These are phyloP conservation scores for Isotomurus palustris DNA, from an alignment of 2,888 invertebrate genomes.

Conservation along the genomic window DNA sequence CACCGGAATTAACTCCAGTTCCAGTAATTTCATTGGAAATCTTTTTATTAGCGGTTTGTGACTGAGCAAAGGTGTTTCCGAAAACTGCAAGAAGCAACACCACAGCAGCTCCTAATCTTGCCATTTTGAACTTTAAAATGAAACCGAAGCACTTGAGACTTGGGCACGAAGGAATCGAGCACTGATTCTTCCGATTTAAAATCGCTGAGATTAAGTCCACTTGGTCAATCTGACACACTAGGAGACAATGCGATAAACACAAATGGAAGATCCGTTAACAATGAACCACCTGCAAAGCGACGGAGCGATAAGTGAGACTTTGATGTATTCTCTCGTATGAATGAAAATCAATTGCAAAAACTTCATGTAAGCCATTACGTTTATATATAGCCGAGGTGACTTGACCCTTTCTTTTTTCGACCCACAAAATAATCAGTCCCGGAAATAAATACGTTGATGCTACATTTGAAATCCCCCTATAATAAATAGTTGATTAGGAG, in stretches of 20 bases:
- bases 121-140: no score
- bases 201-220: no score
- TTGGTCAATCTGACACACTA: background rate
- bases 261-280: background rate
- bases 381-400: conserved; percentile 9
- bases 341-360: conserved; percentile 5
- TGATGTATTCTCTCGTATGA: background rate
- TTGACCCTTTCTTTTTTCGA: conserved; percentile 34
- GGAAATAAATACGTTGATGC: conserved; percentile 27
- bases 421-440: conserved; percentile 34
- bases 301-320: background rate
- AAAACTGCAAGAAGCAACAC: background rate
- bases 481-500: background rate
- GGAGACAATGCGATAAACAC: background rate
- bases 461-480: no score
- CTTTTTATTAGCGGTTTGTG: background rate
- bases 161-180: no score
- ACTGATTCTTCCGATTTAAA: no score
- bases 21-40: conserved; percentile 6
- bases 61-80: background rate
- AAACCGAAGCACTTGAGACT: no score
- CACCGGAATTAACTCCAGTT: background rate
- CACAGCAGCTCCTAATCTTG: background rate
- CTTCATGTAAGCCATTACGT: conserved; percentile 1
- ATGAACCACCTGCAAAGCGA: background rate